A percentile compares a stretch with the other conserved stretches of the same genome.
Conservation (phyloP, 2,888 invertebrate species). For the Cosmia pyralina region DNA sequence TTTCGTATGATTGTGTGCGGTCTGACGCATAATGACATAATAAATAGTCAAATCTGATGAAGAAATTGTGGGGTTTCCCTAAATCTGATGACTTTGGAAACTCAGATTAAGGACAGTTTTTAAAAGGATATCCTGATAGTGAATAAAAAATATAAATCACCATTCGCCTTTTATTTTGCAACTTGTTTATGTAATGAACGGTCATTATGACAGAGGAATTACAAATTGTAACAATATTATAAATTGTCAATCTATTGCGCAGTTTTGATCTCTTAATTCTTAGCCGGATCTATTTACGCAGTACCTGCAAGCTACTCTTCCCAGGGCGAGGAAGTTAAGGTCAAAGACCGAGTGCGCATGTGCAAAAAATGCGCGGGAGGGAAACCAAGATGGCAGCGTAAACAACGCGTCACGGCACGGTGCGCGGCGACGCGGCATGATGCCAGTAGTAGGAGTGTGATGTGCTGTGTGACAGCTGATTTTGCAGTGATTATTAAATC, state of each 20-base stretch:
- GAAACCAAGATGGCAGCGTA: constrained; percentile 63
- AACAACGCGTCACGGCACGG: constrained; percentile 64
- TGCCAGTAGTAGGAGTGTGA: not conserved
- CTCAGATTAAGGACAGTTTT: no score
- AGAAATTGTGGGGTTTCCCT: no score
- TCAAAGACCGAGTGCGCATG: constrained; percentile 73
- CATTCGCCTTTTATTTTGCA: not conserved
- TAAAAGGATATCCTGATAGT: no score
- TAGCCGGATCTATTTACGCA: constrained; percentile 50
- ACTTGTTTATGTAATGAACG: not conserved
- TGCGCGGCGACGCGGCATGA: constrained; percentile 6
- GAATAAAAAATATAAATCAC: no score
- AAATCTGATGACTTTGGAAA: no score
- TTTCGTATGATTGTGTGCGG: no score
- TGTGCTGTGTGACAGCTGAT: not conserved
- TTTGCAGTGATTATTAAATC: not conserved
- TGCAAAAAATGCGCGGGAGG: constrained; percentile 75
- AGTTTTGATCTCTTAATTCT: constrained; percentile 38
- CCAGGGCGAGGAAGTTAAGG: constrained; percentile 51
- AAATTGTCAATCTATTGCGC: constrained; percentile 64
- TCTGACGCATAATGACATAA: no score
- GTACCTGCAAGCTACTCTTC: constrained; percentile 45
- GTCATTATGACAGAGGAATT: constrained; percentile 40
- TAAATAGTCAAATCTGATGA: no score
- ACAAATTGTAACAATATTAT: constrained; percentile 55